Evolutionary conservation across 2,888 invertebrate genomes (phyloP), one percentile per base, ranked within the genome.

Genomic region (Augiades crinisus): DNA sequence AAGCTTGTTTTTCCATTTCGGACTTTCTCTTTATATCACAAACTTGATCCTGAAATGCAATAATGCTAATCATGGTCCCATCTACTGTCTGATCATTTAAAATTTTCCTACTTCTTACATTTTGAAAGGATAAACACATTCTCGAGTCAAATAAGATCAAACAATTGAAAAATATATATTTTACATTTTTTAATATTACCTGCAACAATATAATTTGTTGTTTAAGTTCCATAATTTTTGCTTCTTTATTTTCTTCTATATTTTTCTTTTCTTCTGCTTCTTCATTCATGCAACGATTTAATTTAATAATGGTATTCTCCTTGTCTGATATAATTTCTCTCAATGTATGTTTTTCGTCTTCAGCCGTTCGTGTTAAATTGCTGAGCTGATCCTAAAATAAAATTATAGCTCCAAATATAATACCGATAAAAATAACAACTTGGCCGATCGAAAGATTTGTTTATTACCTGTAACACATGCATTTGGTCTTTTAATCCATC

Each of bases 251-350:
- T n/a, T n/a, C n/a, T n/a, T n/a, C n/a, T n/a, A n/a, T n/a, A n/a
- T n/a, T n/a, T n/a, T 77, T 78, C 58, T 78, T 81, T 17, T 75
- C 72, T 50, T 84, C 78, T 46, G 82, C 74, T 63, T 81, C 80
- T 59, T 83, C 81, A 59, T 81, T 79, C 10, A 87, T 72, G 5
- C 73, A 74, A 58, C 80, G 81, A 71, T 78, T 84, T 4, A 87
- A 64, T 57, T 73, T 68, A 3, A 71, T 68, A 46, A 84, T 76
- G 1, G 75, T 74, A 37, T 65, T 68, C 43, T 86, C 83, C 57
- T 66, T 78, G 24, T 79, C 78, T n/a, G 69, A 65, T 34, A 84
- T 53, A 2, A 62, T 63, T 46, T 56, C 62, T 61, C 73, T 63
- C 3, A 71, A 64, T 3, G 68, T 53, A 7, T 60, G 55, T 56